Evolutionary conservation across 2,113 vertebrate genomes (phyloP).

Genomic region (Paramormyrops kingsleyae): DNA sequence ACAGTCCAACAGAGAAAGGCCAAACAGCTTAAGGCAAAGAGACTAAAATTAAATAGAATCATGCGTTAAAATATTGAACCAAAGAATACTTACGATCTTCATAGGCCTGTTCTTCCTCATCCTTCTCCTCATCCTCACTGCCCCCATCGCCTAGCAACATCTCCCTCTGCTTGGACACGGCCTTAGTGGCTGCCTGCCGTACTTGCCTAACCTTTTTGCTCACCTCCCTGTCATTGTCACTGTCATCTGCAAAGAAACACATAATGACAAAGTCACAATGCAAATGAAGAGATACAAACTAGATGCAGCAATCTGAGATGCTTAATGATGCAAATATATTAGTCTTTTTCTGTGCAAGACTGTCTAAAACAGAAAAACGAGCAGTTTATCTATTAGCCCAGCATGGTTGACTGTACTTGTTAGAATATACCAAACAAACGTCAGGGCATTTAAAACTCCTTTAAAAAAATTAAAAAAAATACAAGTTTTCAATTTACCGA

Average conservation of each 20-base stretch:
- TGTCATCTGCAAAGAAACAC: slow-evolving; percentile 68
- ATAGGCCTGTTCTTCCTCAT: slow-evolving; percentile 82
- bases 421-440: neutral
- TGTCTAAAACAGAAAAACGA: neutral
- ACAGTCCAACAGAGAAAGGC: neutral
- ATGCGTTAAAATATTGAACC: neutral
- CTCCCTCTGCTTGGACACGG: slow-evolving; percentile 93
- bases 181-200: slow-evolving; percentile 92
- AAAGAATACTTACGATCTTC: slow-evolving; percentile 71
- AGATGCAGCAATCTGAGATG: neutral
- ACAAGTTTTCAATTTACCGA: neutral
- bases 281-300: neutral
- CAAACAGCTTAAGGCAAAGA: neutral
- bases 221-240: slow-evolving; percentile 88
- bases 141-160: slow-evolving; percentile 90
- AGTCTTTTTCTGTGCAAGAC: neutral
- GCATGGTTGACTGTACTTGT: neutral
- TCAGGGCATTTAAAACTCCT: too few species aligned
- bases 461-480: too few species aligned
- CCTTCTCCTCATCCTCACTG: slow-evolving; percentile 88
- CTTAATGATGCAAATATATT: neutral
- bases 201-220: slow-evolving; percentile 90
- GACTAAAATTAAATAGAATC: neutral
- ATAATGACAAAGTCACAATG: neutral
- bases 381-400: neutral